A percentile compares a stretch with the other conserved stretches of the same genome.
These are phyloP conservation scores for Psilopogon haemacephalus DNA, from an alignment of 2,113 vertebrate genomes.

Conservation along the genomic window DNA sequence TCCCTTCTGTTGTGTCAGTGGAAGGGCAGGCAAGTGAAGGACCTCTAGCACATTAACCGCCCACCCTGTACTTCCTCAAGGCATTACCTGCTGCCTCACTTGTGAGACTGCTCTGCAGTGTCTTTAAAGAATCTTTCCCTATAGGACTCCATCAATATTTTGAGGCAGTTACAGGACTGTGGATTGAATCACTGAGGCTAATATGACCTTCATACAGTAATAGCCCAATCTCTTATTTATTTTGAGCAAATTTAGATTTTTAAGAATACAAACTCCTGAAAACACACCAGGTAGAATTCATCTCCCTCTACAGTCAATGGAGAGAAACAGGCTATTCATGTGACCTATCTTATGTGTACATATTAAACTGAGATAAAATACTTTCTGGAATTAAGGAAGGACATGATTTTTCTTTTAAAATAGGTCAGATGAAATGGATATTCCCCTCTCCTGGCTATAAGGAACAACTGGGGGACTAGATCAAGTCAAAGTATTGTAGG, in stretches of 20 bases:
- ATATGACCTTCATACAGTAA: background rate
- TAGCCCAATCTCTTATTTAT: background rate
- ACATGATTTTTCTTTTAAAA: slow-evolving; percentile 27
- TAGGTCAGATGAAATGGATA: background rate
- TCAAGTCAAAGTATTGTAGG: background rate
- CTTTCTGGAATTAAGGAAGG: slow-evolving; percentile 16
- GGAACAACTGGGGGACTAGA: background rate
- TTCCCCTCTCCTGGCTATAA: background rate
- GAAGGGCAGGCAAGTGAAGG: background rate
- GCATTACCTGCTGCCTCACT: background rate
- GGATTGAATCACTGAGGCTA: background rate
- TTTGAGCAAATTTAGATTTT: background rate
- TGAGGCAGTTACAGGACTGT: background rate
- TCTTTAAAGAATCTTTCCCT: background rate
- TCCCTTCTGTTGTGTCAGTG: background rate
- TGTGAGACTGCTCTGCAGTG: background rate
- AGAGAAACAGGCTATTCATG: background rate
- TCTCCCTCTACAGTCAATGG: background rate
- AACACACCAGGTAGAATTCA: background rate
- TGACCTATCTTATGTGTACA: background rate
- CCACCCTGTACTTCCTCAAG: background rate
- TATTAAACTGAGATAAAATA: background rate
- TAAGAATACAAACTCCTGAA: background rate
- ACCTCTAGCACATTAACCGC: background rate
- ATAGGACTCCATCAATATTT: background rate